Evolutionary conservation across 2,113 vertebrate genomes (phyloP).

Genomic region (Opisthocomus hoazin): DNA sequence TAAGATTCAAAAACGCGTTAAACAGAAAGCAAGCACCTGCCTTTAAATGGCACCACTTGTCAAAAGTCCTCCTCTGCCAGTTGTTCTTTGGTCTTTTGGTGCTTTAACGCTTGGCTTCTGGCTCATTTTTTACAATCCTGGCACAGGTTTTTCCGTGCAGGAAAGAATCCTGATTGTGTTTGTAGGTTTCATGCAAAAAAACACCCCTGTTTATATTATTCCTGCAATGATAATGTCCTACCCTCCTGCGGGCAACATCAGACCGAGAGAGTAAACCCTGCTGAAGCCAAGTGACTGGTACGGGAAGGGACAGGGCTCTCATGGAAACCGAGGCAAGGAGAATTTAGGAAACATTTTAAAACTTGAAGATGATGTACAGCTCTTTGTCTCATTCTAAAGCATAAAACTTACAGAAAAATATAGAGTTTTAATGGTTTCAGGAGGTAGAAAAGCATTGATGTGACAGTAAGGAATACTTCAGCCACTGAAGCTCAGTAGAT

Average conservation of each 20-base stretch:
- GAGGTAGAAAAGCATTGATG: neutral
- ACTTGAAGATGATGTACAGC: neutral
- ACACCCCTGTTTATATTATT: neutral
- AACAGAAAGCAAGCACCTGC: neutral
- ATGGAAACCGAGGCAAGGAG: neutral
- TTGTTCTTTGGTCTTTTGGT: neutral
- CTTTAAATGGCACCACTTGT: neutral
- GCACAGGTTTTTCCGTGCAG: neutral
- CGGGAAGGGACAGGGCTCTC: neutral
- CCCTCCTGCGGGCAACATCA: neutral
- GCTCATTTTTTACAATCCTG: neutral
- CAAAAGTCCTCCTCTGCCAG: neutral
- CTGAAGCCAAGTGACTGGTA: neutral
- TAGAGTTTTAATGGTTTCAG: neutral
- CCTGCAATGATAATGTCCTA: neutral
- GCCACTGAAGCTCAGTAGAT: neutral
- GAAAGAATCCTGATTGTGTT: neutral
- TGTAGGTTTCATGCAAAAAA: neutral
- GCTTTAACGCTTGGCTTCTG: neutral
- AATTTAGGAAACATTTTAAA: neutral
- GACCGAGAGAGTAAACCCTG: neutral
- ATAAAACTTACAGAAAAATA: neutral
- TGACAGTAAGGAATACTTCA: neutral
- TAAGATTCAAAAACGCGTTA: neutral
- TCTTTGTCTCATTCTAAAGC: neutral